These are phyloP conservation scores for Deroplatys truncata DNA, from an alignment of 2,888 invertebrate species.

Conservation along the genomic window DNA sequence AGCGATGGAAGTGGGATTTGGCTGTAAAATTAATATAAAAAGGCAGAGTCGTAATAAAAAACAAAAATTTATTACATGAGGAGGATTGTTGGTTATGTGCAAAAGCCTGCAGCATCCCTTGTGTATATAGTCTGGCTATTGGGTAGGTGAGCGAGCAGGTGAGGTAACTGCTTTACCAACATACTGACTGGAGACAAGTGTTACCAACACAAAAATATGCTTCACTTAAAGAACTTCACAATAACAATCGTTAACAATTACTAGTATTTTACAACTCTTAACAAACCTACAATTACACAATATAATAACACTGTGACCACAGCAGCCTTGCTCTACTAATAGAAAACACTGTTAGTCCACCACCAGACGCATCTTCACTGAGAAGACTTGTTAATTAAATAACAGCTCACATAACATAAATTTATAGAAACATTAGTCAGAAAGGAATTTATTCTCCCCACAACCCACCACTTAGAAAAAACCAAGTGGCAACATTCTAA, in stretches of 20 bases:
- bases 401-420: slow-evolving; percentile 26
- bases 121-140: neutral
- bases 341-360: slow-evolving; percentile 27
- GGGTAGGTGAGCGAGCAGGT: neutral
- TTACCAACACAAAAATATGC: slow-evolving; percentile 24
- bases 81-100: neutral
- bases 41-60: neutral
- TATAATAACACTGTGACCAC: slow-evolving; percentile 28
- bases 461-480: slow-evolving; percentile 1
- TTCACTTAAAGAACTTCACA: slow-evolving; percentile 25
- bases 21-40: neutral
- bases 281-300: slow-evolving; percentile 29
- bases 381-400: slow-evolving; percentile 29
- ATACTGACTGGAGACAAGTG: slow-evolving; percentile 17
- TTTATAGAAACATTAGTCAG: slow-evolving; percentile 23
- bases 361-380: slow-evolving; percentile 28
- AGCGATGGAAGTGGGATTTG: neutral
- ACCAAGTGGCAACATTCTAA: slow-evolving; percentile 2
- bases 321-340: slow-evolving; percentile 28
- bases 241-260: slow-evolving; percentile 28
- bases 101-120: slow-evolving; percentile 25
- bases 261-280: slow-evolving; percentile 24
- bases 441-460: slow-evolving; percentile 22
- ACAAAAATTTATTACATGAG: neutral
- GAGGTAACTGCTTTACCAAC: slow-evolving; percentile 22